Conservation (phyloP, 53 echinoderm and acorn worm genomes). For the Stichopus horrens region DNA sequence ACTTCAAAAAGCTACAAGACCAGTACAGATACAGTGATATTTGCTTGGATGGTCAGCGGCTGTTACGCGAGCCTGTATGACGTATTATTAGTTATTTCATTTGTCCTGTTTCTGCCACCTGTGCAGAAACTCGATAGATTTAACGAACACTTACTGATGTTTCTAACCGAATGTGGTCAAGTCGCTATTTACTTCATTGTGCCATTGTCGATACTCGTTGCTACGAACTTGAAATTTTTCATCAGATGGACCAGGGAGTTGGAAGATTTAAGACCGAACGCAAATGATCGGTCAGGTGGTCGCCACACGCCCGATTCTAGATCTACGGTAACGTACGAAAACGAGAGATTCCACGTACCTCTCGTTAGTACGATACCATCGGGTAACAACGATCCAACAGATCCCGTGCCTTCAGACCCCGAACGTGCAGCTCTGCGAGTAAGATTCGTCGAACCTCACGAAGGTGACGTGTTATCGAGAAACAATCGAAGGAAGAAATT, state of each 20-base stretch:
- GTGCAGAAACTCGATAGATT: background rate
- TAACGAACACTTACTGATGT: background rate
- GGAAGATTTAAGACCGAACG: background rate
- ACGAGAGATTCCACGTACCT: background rate
- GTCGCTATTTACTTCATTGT: background rate
- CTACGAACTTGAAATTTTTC: background rate
- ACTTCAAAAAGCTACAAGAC: background rate
- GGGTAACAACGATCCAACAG: background rate
- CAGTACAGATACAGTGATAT: background rate
- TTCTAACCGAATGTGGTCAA: background rate
- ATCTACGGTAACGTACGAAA: background rate
- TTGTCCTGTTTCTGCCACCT: background rate
- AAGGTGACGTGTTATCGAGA: background rate
- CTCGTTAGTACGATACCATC: background rate
- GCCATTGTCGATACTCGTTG: background rate
- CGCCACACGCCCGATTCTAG: background rate
- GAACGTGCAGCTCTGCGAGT: background rate
- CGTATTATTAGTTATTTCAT: background rate
- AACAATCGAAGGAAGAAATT: conserved; percentile 6
- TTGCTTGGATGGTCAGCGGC: background rate
- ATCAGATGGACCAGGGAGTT: background rate
- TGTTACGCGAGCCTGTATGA: conserved; percentile 1
- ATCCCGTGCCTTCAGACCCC: background rate
- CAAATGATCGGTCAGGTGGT: background rate
- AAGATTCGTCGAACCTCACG: background rate